Conservation (phyloP, 2,797 vertebrate species). For the Gouania willdenowi region DNA sequence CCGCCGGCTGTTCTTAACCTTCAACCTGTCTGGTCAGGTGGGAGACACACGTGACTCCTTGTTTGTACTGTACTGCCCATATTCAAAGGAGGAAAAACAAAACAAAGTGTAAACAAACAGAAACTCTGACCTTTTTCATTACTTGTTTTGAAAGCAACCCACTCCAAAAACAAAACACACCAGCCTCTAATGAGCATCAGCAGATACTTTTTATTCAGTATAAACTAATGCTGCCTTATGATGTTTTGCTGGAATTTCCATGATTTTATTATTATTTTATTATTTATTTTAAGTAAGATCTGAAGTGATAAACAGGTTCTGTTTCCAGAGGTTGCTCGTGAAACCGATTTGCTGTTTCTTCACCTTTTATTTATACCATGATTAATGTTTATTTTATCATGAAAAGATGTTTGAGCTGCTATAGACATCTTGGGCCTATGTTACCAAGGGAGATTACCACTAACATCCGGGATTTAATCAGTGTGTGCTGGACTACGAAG, state of each 20-base stretch:
- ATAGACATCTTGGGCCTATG: no score
- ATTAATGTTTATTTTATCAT: no score
- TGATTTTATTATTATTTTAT: slow-evolving; percentile 38
- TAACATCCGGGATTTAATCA: no score
- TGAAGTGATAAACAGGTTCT: no score
- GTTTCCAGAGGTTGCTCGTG: no score
- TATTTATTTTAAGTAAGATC: slow-evolving; percentile 10
- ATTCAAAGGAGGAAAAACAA: slow-evolving; percentile 61
- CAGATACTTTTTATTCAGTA: slow-evolving; percentile 32
- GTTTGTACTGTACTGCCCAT: slow-evolving; percentile 67
- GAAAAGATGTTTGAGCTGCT: no score
- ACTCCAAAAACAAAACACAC: slow-evolving; percentile 33
- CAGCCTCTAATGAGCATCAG: slow-evolving; percentile 58
- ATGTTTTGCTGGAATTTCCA: slow-evolving; percentile 61
- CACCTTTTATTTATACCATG: no score
- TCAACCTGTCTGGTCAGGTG: slow-evolving; percentile 66
- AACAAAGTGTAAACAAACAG: slow-evolving; percentile 75
- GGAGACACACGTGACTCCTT: slow-evolving; percentile 59
- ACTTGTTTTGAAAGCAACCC: slow-evolving; percentile 64
- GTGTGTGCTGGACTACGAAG: no score
- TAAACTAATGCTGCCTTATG: slow-evolving; percentile 25
- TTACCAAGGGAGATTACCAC: no score
- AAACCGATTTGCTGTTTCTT: no score
- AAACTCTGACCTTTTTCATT: slow-evolving; percentile 76
- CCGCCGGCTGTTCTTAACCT: slow-evolving; percentile 59